A percentile compares a stretch with the other conserved stretches of the same genome.
Evolutionary conservation across 2,888 invertebrate species (phyloP).

Genomic region (Diarsia dahlii): DNA sequence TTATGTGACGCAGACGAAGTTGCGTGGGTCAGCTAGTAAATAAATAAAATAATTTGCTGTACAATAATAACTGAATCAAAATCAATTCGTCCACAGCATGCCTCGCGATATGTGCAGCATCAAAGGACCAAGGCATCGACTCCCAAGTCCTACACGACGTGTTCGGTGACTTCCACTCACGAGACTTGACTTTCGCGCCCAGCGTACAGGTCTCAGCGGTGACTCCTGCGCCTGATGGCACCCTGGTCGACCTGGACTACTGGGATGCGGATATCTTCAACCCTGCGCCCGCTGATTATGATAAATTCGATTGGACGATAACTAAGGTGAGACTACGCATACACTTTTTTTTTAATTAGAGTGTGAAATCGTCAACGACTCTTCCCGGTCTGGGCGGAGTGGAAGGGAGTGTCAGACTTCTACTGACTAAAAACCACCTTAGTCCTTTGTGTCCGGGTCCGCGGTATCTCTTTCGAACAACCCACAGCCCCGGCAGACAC

Average conservation of each 20-base stretch:
- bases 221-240: constrained; percentile 67
- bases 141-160: constrained; percentile 72
- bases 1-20: no score
- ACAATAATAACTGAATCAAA: not conserved
- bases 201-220: constrained; percentile 73
- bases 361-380: no score
- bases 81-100: constrained; percentile 66
- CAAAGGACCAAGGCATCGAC: constrained; percentile 64
- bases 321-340: constrained; percentile 86
- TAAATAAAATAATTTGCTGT: no score
- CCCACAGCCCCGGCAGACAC: not conserved
- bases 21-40: no score
- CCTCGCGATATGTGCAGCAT: constrained; percentile 64
- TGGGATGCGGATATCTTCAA: constrained; percentile 76
- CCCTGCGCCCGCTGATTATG: constrained; percentile 83
- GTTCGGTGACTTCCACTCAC: constrained; percentile 69
- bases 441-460: no score
- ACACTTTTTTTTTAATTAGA: no score
- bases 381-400: no score
- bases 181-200: constrained; percentile 35
- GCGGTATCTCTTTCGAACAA: no score
- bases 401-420: no score
- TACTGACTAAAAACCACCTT: no score
- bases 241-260: constrained; percentile 75
- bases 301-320: constrained; percentile 93